Evolutionary conservation across 1,140 invertebrate species (phyloP), one percentile per base, ranked within the genome.

Genomic region (Drosophila watanabei): DNA sequence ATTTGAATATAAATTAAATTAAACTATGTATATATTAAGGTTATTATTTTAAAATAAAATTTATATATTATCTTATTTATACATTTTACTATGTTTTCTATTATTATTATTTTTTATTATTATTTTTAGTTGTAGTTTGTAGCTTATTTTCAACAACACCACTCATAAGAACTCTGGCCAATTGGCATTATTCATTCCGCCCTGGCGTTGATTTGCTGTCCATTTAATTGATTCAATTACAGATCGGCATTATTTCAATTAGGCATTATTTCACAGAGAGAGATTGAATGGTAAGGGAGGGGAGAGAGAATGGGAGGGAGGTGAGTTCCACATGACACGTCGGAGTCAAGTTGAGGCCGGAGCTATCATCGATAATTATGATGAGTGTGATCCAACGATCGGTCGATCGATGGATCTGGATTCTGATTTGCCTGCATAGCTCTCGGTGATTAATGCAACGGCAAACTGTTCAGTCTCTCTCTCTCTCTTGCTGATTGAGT

Each of bases 401-500:
- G 45, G 51, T 66, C 35, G 66, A 71, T 59, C 28, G 51, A 30
- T 30, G 28, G 48, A 24, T 24, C 5, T 11, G 9, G 16, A 51
- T 72, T 72, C 70, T 73, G 70, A 73, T 73, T 73, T 72, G 70
- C 68, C 46, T 77, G 75, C 72, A 66, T 68, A 35, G 62, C 62
- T 41, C 20, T 43, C 32, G 16, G 54, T 54, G 81, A 84, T 85
- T 84, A 84, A 78, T 64, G 73, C 78, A 88, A 88, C 85, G 85
- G 85, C 68, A 71, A 76, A 76, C 60, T 81, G 60, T 64, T 64
- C 63, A 56, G 41, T 51, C 39, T n/a, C 45, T 41, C 14, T 16
- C 14, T 14, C 0, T 41, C 39, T 3, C 39, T 18, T 37, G 56
- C 52, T 72, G 66, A 70, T 70, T 70, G 66, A 70, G 37, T 71